Conservation (phyloP, 23 tunicate genomes). For the Botrylloides violaceus region DNA sequence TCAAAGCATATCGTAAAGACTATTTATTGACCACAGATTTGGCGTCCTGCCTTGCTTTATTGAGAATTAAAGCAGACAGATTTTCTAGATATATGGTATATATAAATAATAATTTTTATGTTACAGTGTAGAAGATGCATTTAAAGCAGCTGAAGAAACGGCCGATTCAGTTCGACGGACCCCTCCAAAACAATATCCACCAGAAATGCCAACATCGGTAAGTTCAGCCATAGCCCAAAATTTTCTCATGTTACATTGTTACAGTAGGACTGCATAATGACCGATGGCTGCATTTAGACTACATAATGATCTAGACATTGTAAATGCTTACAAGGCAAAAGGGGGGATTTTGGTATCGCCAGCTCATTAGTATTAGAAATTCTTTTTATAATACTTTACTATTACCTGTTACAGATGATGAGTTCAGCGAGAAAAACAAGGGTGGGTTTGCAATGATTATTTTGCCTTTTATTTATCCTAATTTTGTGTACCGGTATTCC, state of each 20-base stretch:
- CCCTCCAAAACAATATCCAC: slow-evolving; percentile 49
- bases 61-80: too few relatives aligned
- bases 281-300: too few relatives aligned
- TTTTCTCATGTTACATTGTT: too few relatives aligned
- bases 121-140: slow-evolving; percentile 67
- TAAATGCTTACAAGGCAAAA: too few relatives aligned
- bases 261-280: too few relatives aligned
- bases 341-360: too few relatives aligned
- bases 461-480: neutral
- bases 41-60: too few relatives aligned
- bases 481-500: neutral
- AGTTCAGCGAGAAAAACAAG: slow-evolving; percentile 63
- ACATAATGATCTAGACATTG: too few relatives aligned
- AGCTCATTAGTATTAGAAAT: too few relatives aligned
- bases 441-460: slow-evolving; percentile 36
- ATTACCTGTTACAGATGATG: slow-evolving; percentile 59
- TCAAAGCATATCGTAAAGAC: too few relatives aligned
- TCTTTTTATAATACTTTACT: neutral
- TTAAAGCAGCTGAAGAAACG: slow-evolving; percentile 68
- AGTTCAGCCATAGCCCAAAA: too few relatives aligned
- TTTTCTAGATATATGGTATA: neutral
- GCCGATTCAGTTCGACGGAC: slow-evolving; percentile 52
- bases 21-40: too few relatives aligned
- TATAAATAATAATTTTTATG: neutral
- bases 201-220: slow-evolving; percentile 77